phyloP scores from a whole-genome alignment of 2,888 invertebrate genomes.

The Nomada ferruginata region DNA sequence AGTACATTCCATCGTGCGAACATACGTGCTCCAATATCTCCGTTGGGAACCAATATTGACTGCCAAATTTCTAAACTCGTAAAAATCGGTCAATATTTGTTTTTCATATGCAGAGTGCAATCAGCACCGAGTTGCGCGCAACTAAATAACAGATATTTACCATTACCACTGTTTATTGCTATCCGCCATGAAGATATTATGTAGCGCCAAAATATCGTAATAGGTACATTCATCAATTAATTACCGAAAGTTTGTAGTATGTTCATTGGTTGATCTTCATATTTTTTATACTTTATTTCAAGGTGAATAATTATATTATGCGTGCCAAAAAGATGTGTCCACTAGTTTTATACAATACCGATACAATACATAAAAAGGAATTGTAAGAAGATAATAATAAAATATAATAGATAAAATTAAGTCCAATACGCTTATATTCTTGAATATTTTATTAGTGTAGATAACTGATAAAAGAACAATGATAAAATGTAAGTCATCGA shows the following conservation, averaged over 20 bases:
- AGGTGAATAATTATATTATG: too few species aligned
- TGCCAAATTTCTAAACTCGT: conserved; percentile 6
- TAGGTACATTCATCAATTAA: background rate
- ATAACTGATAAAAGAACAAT: too few species aligned
- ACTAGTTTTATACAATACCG: too few species aligned
- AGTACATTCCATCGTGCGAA: background rate
- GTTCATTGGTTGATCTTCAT: too few species aligned
- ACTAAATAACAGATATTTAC: background rate
- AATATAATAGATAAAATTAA: too few species aligned
- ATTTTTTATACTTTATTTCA: too few species aligned
- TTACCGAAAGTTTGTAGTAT: too few species aligned
- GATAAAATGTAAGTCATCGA: too few species aligned
- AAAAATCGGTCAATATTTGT: conserved; percentile 27
- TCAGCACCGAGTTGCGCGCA: background rate
- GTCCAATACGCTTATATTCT: background rate
- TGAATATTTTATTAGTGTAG: background rate
- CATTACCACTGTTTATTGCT: background rate
- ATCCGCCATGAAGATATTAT: background rate
- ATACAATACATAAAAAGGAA: too few species aligned
- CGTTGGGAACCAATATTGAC: conserved; percentile 1
- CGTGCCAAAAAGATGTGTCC: too few species aligned
- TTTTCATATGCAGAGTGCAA: background rate
- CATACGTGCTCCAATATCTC: background rate
- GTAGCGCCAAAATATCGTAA: background rate
- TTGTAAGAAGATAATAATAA: too few species aligned